These are phyloP conservation scores for Drosophila ananassae DNA, from an alignment of 1,140 invertebrate genomes.

Conservation along the genomic window DNA sequence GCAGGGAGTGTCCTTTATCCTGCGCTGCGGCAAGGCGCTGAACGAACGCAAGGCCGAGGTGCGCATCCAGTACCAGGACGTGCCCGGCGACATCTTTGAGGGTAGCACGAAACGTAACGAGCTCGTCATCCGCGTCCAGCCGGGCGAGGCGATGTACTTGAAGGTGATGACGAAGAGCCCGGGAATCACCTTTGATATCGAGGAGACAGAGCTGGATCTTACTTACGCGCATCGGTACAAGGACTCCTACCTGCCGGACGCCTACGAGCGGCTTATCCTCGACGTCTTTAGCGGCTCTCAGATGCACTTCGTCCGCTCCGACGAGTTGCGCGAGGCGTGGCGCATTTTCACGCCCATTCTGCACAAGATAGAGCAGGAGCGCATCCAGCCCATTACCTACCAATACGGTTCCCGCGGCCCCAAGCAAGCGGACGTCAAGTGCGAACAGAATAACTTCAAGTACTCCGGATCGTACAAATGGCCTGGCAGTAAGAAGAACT, in stretches of 20 bases:
- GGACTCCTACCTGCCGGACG: constrained; percentile 91
- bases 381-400: constrained; percentile 93
- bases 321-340: constrained; percentile 99
- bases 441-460: constrained; percentile 92
- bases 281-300: constrained; percentile 99
- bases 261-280: constrained; percentile 98
- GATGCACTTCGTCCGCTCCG: constrained; percentile 99
- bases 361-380: constrained; percentile 93
- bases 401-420: constrained; percentile 95
- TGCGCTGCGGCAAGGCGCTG: constrained; percentile 98
- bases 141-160: constrained; percentile 98
- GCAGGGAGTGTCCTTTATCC: constrained; percentile 99
- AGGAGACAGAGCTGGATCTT: constrained; percentile 99
- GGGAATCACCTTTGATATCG: constrained; percentile 97
- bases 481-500: constrained; percentile 82
- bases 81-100: constrained; percentile 97
- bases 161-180: constrained; percentile 99
- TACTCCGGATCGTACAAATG: constrained; percentile 99
- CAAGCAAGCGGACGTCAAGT: constrained; percentile 93
- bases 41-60: constrained; percentile 99
- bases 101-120: constrained; percentile 97
- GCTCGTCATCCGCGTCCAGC: constrained; percentile 98
- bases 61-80: constrained; percentile 98
- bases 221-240: constrained; percentile 97
- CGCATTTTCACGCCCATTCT: constrained; percentile 98